Percentiles rank a stretch among this genome's conserved stretches.
These are phyloP conservation scores for Menura novaehollandiae DNA, from an alignment of 2,113 vertebrate species.

Conservation along the genomic window DNA sequence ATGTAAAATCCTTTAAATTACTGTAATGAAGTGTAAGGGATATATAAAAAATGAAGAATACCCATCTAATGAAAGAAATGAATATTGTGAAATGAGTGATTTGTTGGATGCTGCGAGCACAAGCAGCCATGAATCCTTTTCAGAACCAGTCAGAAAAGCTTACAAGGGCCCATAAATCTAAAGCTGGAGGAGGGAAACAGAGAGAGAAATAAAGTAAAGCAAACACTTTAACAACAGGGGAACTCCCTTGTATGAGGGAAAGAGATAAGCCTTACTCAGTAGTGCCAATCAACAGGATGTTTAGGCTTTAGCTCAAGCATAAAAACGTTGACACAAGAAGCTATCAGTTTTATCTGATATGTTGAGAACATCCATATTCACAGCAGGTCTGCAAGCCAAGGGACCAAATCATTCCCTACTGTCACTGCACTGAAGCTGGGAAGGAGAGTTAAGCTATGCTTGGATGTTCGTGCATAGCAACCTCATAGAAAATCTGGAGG, in stretches of 20 bases:
- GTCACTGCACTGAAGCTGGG: neutral
- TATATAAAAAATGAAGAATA: constrained; percentile 13
- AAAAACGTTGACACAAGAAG: neutral
- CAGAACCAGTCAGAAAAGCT: constrained; percentile 45
- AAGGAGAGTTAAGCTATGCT: rapidly evolving
- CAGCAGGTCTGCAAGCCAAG: neutral
- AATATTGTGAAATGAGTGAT: constrained; percentile 33
- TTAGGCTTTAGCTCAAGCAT: neutral
- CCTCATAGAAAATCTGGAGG: neutral
- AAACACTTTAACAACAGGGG: neutral
- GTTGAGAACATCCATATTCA: neutral
- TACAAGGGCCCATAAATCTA: constrained; percentile 54
- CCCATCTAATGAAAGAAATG: neutral
- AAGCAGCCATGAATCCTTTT: constrained; percentile 32
- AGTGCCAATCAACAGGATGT: neutral
- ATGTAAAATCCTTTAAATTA: constrained; percentile 31
- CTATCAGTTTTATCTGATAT: neutral
- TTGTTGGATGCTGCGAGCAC: neutral
- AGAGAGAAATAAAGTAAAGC: neutral
- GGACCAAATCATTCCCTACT: neutral
- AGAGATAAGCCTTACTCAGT: neutral
- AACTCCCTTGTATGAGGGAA: neutral
- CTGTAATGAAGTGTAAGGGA: neutral
- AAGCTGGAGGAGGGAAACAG: neutral
- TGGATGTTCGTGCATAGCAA: neutral